A percentile compares a stretch with the other conserved stretches of the same genome.
Evolutionary conservation across 2,113 vertebrate species (phyloP).

Genomic region (Chlorodrepanis virens): DNA sequence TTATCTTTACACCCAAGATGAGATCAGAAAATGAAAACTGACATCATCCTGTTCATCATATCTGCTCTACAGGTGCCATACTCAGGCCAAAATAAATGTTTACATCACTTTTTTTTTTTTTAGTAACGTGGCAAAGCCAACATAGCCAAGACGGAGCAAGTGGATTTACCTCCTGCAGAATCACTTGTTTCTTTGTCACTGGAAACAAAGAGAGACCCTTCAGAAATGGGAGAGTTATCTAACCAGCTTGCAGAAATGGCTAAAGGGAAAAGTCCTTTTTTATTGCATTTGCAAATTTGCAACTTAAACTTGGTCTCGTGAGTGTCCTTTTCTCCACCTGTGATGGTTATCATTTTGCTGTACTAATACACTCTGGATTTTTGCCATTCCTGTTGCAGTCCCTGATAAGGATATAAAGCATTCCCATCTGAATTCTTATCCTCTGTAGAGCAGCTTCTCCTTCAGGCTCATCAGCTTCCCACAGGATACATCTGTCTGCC

Average conservation of each 20-base stretch:
- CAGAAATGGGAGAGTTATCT: not conserved
- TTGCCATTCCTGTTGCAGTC: not conserved
- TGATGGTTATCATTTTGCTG: not conserved
- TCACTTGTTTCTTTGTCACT: not conserved
- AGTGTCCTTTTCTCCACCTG: not conserved
- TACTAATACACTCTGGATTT: not conserved
- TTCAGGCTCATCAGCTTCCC: not conserved
- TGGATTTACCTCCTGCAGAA: not conserved
- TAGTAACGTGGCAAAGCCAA: not conserved
- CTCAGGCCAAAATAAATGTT: conserved; percentile 29
- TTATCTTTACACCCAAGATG: not conserved
- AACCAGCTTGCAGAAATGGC: not conserved
- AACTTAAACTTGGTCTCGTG: not conserved
- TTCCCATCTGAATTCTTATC: not conserved
- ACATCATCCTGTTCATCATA: not conserved
- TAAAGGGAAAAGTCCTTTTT: not conserved
- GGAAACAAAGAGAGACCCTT: not conserved
- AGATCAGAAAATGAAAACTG: not conserved
- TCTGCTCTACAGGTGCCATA: not conserved
- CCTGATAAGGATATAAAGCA: not conserved
- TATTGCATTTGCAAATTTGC: not conserved
- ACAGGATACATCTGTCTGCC: not conserved
- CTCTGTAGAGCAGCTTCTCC: not conserved
- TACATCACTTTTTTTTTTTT: not conserved
- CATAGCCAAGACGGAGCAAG: not conserved